phyloP scores from a whole-genome alignment of 2,113 vertebrate species.

The Terrapene triunguis region DNA sequence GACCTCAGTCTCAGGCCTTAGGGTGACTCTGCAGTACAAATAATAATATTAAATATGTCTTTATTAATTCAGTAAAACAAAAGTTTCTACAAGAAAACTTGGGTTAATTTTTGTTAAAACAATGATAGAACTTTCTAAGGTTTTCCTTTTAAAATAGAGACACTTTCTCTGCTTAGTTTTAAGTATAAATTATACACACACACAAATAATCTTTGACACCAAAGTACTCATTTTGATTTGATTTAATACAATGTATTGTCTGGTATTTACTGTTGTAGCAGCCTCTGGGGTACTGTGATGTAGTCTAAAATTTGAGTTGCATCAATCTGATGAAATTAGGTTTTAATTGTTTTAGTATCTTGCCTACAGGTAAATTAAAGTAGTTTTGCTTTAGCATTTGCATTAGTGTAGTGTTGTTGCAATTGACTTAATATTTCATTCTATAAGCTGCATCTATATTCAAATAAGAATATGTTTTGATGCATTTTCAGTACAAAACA shows the following conservation, averaged over 20 bases:
- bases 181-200: background rate
- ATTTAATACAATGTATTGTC: background rate
- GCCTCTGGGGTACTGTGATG: background rate
- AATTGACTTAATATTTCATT: conserved; percentile 19
- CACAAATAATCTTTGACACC: background rate
- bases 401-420: background rate
- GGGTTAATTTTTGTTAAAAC: no score
- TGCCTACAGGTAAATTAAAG: background rate
- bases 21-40: background rate
- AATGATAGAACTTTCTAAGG: background rate
- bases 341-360: conserved; percentile 40
- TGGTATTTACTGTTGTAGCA: conserved; percentile 22
- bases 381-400: conserved; percentile 26
- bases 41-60: background rate
- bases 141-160: background rate
- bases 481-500: background rate
- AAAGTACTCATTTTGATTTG: conserved; percentile 11
- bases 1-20: background rate
- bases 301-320: background rate
- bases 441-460: conserved; percentile 8
- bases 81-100: background rate
- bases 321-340: background rate
- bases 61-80: background rate
- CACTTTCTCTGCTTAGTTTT: background rate
- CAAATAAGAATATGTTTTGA: background rate